phyloP scores from a whole-genome alignment of 1,140 invertebrate genomes.

The Trialeurodes vaporariorum region DNA sequence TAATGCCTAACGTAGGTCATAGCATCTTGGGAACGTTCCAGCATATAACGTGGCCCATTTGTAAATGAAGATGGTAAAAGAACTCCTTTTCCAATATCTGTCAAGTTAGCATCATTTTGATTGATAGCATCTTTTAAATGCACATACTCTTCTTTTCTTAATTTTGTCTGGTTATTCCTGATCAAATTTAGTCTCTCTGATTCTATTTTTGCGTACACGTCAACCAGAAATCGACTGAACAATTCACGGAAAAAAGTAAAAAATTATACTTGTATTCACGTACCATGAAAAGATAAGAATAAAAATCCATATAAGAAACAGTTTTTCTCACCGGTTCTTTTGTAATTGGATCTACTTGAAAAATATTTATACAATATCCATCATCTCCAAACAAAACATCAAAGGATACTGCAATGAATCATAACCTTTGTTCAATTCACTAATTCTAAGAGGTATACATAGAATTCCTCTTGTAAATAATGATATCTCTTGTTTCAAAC shows the following conservation, averaged over 20 bases:
- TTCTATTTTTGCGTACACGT: slow-evolving; percentile 37
- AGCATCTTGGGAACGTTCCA: slow-evolving; percentile 36
- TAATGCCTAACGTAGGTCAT: slow-evolving; percentile 34
- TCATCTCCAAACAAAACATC: slow-evolving; percentile 38
- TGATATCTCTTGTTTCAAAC: slow-evolving; percentile 33
- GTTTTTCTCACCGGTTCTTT: background rate
- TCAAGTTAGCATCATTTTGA: slow-evolving; percentile 15
- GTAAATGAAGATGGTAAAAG: slow-evolving; percentile 33
- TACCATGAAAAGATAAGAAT: background rate
- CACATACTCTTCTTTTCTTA: slow-evolving; percentile 37
- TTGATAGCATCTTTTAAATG: slow-evolving; percentile 25
- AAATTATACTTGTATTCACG: too few species aligned
- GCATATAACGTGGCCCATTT: slow-evolving; percentile 34
- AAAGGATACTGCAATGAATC: slow-evolving; percentile 39
- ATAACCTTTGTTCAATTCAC: slow-evolving; percentile 36
- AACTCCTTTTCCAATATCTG: slow-evolving; percentile 20
- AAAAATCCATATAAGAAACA: background rate
- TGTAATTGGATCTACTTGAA: slow-evolving; percentile 3
- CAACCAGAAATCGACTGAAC: slow-evolving; percentile 35
- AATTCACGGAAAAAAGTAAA: slow-evolving; percentile 17
- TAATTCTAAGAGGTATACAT: slow-evolving; percentile 30
- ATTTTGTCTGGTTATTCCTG: slow-evolving; percentile 34
- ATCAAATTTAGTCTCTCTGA: slow-evolving; percentile 33
- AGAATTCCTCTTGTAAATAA: slow-evolving; percentile 30
- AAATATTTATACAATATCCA: slow-evolving; percentile 15